Evolutionary conservation across 2,113 vertebrate genomes (phyloP).

Genomic region (Bathybates hornii): DNA sequence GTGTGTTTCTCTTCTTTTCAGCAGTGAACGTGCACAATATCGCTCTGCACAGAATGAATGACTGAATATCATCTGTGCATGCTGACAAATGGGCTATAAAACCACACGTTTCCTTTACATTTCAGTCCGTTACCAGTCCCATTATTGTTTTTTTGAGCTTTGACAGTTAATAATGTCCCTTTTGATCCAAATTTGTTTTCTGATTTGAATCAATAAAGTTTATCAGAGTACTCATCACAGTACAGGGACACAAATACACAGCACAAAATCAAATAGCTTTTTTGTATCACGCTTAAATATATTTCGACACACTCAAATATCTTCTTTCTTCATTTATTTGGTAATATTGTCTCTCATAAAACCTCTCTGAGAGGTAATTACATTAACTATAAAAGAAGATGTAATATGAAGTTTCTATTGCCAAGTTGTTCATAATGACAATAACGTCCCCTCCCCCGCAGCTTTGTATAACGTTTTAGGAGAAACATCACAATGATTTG

Average conservation of each 20-base stretch:
- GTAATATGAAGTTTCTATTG: background rate
- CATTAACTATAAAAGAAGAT: background rate
- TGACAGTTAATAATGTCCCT: background rate
- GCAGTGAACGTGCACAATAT: background rate
- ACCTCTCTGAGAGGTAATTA: background rate
- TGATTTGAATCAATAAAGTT: background rate
- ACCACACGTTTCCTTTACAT: background rate
- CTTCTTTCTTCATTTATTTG: background rate
- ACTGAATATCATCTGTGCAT: background rate
- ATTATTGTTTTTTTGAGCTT: background rate
- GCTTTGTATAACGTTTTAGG: background rate
- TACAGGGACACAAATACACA: background rate
- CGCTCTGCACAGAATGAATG: background rate
- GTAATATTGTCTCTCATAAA: background rate
- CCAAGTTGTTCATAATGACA: background rate
- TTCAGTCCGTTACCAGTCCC: background rate
- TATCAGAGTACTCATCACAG: background rate
- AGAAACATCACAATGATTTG: background rate
- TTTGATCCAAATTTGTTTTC: background rate
- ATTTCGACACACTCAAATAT: background rate
- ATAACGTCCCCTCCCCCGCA: background rate
- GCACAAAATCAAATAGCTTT: background rate
- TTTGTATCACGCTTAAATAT: background rate
- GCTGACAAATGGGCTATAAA: background rate
- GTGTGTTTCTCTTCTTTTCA: background rate